These are phyloP conservation scores for Dermatophagoides farinae DNA, from an alignment of 1,140 invertebrate species.

Conservation along the genomic window DNA sequence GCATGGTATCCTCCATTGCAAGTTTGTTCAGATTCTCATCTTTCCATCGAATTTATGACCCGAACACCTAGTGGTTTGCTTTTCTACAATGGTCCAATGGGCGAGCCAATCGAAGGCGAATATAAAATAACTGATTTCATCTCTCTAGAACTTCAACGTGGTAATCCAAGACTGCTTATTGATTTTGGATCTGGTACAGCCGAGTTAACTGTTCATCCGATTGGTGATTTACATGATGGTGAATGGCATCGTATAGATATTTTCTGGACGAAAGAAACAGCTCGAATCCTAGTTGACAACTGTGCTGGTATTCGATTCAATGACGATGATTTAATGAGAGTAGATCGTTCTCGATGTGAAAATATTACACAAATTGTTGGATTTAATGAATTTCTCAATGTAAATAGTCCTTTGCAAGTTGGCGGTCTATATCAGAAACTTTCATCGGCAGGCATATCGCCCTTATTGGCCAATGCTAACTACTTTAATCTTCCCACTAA, in stretches of 20 bases:
- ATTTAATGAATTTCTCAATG: slow-evolving; percentile 89
- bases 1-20: slow-evolving; percentile 86
- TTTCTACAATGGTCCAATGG: slow-evolving; percentile 88
- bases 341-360: slow-evolving; percentile 69
- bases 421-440: slow-evolving; percentile 61
- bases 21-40: slow-evolving; percentile 83
- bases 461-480: slow-evolving; percentile 20
- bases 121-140: slow-evolving; percentile 54
- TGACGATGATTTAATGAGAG: slow-evolving; percentile 51
- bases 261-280: slow-evolving; percentile 70
- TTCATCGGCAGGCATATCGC: slow-evolving; percentile 50
- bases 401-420: slow-evolving; percentile 79
- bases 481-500: slow-evolving; percentile 29
- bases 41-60: slow-evolving; percentile 86
- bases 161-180: slow-evolving; percentile 66
- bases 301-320: slow-evolving; percentile 65
- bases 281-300: slow-evolving; percentile 72
- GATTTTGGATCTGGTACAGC: slow-evolving; percentile 87
- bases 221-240: slow-evolving; percentile 65
- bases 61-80: slow-evolving; percentile 70
- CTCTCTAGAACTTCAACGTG: slow-evolving; percentile 69
- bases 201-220: slow-evolving; percentile 66
- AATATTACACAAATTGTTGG: slow-evolving; percentile 65
- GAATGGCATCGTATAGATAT: slow-evolving; percentile 90
- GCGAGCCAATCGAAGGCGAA: slow-evolving; percentile 58